phyloP scores from a whole-genome alignment of 1,140 invertebrate genomes.

The Grapholita molesta region DNA sequence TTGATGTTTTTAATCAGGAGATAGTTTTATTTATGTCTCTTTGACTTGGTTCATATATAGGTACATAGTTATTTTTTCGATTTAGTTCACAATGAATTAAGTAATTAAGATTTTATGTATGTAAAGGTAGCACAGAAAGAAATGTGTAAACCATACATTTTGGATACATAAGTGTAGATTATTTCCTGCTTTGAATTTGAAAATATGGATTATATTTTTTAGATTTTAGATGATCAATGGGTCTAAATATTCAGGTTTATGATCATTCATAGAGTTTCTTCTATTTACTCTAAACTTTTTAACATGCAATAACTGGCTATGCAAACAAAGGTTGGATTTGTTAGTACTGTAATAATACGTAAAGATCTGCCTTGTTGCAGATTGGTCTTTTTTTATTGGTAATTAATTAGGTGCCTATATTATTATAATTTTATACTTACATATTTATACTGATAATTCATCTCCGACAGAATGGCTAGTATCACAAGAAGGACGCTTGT shows the following conservation, averaged over 20 bases:
- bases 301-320: neutral
- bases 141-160: neutral
- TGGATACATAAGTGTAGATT: neutral
- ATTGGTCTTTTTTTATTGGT: neutral
- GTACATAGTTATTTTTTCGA: neutral
- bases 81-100: neutral
- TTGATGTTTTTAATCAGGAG: neutral
- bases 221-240: neutral
- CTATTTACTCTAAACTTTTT: neutral
- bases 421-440: neutral
- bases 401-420: slow-evolving; percentile 1
- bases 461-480: too few relatives aligned
- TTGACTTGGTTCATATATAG: neutral
- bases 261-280: neutral
- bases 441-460: neutral
- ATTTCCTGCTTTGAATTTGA: neutral
- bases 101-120: neutral
- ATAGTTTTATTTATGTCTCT: neutral
- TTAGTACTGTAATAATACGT: neutral
- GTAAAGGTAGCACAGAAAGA: neutral
- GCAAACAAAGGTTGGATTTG: neutral
- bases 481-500: too few relatives aligned
- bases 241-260: neutral
- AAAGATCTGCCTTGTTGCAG: neutral
- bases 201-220: neutral